Evolutionary conservation across 2,888 invertebrate genomes (phyloP).

Genomic region (Hirtodrosophila trivittata): DNA sequence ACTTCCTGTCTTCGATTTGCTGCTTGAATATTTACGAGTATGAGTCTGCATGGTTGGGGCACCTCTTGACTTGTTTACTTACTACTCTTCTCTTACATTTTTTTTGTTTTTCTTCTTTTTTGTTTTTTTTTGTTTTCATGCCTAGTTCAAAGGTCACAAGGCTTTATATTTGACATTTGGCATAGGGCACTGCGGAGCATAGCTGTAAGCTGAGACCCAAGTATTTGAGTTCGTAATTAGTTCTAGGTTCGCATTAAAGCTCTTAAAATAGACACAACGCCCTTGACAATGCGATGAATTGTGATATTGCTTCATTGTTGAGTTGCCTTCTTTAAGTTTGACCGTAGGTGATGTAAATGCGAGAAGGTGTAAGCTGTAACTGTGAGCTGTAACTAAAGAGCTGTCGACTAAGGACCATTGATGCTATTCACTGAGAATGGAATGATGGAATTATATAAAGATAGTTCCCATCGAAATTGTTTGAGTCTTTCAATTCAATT

Average conservation of each 20-base stretch:
- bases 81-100: neutral
- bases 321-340: too few species aligned
- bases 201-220: constrained; percentile 1
- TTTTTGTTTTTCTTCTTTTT: neutral
- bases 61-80: constrained; percentile 31
- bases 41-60: constrained; percentile 26
- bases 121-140: constrained; percentile 15
- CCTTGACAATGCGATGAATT: neutral
- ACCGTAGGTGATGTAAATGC: too few species aligned
- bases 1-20: constrained; percentile 70
- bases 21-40: constrained; percentile 46
- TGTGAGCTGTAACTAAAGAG: too few species aligned
- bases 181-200: constrained; percentile 2
- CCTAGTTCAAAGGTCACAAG: constrained; percentile 63
- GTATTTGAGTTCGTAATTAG: constrained; percentile 55
- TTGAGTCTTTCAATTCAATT: constrained; percentile 4
- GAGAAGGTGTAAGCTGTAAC: too few species aligned
- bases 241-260: neutral
- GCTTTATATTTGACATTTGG: constrained; percentile 33
- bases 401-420: too few species aligned
- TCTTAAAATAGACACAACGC: neutral
- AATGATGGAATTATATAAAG: too few species aligned
- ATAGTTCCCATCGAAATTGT: too few species aligned
- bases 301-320: too few species aligned
- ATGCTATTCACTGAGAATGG: too few species aligned